Evolutionary conservation across 1,140 invertebrate genomes (phyloP), one percentile per base, ranked within the genome.

Genomic region (Drosophila equinoxialis): DNA sequence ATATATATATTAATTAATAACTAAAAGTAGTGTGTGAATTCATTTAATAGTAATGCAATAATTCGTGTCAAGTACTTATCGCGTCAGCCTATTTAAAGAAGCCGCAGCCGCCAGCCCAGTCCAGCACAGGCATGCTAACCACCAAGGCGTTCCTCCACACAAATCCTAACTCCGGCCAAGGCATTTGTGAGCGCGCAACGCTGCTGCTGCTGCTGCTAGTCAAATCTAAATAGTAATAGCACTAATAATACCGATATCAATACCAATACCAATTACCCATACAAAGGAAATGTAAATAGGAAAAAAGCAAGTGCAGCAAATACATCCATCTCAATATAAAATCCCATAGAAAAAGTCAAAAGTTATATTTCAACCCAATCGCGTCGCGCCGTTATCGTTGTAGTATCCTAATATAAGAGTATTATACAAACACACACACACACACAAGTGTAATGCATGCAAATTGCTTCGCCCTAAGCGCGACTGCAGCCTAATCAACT

Each of bases 391-490:
- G 10, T 5, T 39, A 10, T 11, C 45, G 41, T 48, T 26, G 55
- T 60, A 42, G 55, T 60, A 42, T 41, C 51, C 61, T 11, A 77
- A 68, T 60, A 42, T 26, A 55, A 30, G 30, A 72, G 68, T 68
- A 65, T 55, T 59, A 55, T 61, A 71, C 66, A 65, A 67, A 37
- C 35, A 37, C 35, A 37, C 35, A 37, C 35, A 35, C 35, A 37
- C 35, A 35, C 62, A 62, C 63, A 65, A 67, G 65, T 66, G 70
- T 81, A 76, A 83, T 79, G 79, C 67, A 70, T 67, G 63, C 62
- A 66, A 81, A 63, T 77, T 81, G 67, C 66, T 78, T 39, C n/a
- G 23, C 48, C 17, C 59, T 42, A 14, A 39, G 35, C 23, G 45
- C 14, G 39, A 63, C 13, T 48, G 61, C 42, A 63, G 61, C 14